Percentiles rank a stretch among this genome's conserved stretches.
phyloP scores from a whole-genome alignment of 2,113 vertebrate genomes.

The Prolemur simus region DNA sequence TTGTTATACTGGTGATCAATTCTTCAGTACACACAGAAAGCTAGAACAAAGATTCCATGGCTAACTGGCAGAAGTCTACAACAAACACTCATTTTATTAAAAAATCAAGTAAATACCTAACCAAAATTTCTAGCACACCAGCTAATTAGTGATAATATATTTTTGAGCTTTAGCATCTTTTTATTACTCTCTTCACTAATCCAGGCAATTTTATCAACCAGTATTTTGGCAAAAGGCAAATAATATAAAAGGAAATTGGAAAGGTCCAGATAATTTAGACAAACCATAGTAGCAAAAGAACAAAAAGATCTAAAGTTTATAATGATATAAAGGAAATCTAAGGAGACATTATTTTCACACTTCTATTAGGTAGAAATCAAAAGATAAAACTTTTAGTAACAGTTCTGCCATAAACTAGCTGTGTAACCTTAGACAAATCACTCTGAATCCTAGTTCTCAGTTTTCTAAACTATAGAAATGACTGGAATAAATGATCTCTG shows the following conservation, averaged over 20 bases:
- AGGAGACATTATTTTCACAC: not conserved
- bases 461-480: not conserved
- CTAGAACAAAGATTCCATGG: not conserved
- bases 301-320: not conserved
- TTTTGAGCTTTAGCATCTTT: not conserved
- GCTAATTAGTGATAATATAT: not conserved
- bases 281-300: not conserved
- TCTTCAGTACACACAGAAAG: not conserved
- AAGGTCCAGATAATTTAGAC: not conserved
- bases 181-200: not conserved
- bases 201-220: not conserved
- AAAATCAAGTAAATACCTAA: not conserved
- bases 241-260: not conserved
- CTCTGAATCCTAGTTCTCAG: not conserved
- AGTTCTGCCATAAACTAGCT: not conserved
- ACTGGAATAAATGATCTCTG: not conserved
- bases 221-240: not conserved
- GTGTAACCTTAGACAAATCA: not conserved
- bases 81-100: conserved; percentile 14
- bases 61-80: not conserved
- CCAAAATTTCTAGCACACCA: not conserved
- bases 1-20: not conserved
- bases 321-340: not conserved
- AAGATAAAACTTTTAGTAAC: not conserved
- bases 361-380: not conserved